Conservation (phyloP, 2,797 vertebrate species). For the Macroramphosus scolopax region DNA sequence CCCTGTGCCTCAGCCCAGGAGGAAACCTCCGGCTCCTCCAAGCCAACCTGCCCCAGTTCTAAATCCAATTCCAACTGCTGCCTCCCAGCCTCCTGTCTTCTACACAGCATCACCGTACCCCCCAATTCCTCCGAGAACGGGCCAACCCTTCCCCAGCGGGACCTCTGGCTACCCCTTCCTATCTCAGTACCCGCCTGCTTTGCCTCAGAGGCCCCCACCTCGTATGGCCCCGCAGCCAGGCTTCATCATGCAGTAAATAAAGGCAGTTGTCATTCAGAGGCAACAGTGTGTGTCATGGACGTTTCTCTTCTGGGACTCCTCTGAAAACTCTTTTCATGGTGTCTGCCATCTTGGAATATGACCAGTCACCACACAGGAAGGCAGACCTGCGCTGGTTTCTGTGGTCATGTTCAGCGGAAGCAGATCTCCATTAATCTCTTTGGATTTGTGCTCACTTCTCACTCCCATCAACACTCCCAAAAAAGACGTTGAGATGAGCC, state of each 20-base stretch:
- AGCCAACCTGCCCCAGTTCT: constrained; percentile 78
- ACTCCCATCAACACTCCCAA: constrained; percentile 37
- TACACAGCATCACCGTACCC: constrained; percentile 81
- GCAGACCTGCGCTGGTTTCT: constrained; percentile 31
- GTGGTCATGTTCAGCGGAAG: constrained; percentile 44
- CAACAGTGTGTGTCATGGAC: constrained; percentile 32
- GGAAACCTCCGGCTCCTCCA: constrained; percentile 85
- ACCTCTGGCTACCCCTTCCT: constrained; percentile 81
- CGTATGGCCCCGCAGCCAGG: constrained; percentile 87
- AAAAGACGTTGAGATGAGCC: background rate
- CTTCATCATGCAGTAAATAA: constrained; percentile 91
- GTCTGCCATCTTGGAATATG: constrained; percentile 49
- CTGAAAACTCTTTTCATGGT: constrained; percentile 33
- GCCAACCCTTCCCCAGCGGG: constrained; percentile 69
- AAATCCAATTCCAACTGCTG: constrained; percentile 46
- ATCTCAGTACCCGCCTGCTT: constrained; percentile 83
- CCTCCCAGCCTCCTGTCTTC: constrained; percentile 65
- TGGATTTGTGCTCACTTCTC: constrained; percentile 47
- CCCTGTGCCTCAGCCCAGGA: constrained; percentile 78
- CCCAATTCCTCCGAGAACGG: constrained; percentile 86
- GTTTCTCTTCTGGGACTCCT: constrained; percentile 48
- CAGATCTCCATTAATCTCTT: constrained; percentile 38
- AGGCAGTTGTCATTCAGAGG: constrained; percentile 21
- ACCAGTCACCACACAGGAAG: constrained; percentile 33
- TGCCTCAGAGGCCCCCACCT: constrained; percentile 86